phyloP scores from a whole-genome alignment of 1,140 invertebrate species.

The Pseudomyrmex dendroicus region DNA sequence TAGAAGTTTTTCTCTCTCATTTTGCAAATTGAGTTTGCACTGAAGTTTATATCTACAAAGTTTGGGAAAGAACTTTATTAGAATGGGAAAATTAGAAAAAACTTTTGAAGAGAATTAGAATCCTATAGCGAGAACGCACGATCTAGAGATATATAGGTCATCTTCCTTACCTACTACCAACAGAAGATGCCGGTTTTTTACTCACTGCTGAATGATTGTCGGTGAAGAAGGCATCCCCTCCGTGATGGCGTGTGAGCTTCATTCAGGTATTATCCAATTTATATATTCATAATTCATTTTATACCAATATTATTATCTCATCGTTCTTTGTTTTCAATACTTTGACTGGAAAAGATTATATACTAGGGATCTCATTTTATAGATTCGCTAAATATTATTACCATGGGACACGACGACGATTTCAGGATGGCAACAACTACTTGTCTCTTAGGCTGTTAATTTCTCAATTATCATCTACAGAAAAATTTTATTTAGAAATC shows the following conservation, averaged over 20 bases:
- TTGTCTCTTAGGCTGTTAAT: slow-evolving; percentile 39
- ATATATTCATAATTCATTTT: slow-evolving; percentile 85
- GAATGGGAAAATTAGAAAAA: slow-evolving; percentile 72
- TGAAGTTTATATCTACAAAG: slow-evolving; percentile 63
- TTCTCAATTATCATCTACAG: slow-evolving; percentile 35
- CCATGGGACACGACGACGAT: slow-evolving; percentile 70
- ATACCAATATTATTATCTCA: slow-evolving; percentile 81
- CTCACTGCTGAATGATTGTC: slow-evolving; percentile 85
- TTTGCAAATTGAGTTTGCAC: slow-evolving; percentile 73
- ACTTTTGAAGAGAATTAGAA: slow-evolving; percentile 78
- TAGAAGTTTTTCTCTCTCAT: slow-evolving; percentile 67
- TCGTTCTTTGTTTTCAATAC: slow-evolving; percentile 80
- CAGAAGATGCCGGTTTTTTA: slow-evolving; percentile 85
- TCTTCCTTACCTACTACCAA: slow-evolving; percentile 85
- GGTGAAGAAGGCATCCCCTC: slow-evolving; percentile 85
- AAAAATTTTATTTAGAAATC: slow-evolving; percentile 35
- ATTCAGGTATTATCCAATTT: slow-evolving; percentile 86
- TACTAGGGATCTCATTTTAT: slow-evolving; percentile 70
- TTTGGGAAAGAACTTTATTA: slow-evolving; percentile 67
- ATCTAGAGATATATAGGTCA: slow-evolving; percentile 84
- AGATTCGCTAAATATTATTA: slow-evolving; percentile 71
- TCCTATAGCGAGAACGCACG: slow-evolving; percentile 84
- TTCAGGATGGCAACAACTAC: slow-evolving; percentile 69
- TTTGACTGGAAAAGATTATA: slow-evolving; percentile 68
- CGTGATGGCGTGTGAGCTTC: slow-evolving; percentile 84